Percentiles rank a stretch among this genome's conserved stretches.
Evolutionary conservation across 2,888 invertebrate genomes (phyloP).

Genomic region (Blera fallax): DNA sequence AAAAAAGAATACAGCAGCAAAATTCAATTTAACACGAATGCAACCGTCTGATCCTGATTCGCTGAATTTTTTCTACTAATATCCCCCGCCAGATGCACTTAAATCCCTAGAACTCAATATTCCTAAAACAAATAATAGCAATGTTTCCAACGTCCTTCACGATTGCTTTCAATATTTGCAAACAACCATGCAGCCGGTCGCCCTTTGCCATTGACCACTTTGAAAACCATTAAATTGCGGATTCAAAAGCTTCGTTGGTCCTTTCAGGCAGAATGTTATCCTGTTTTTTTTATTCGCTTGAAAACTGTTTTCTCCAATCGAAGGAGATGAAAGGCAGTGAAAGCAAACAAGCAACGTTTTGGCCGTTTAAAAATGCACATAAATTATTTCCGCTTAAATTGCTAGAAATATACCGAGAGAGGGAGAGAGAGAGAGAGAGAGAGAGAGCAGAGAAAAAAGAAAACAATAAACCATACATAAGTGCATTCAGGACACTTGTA

Average conservation of each 20-base stretch:
- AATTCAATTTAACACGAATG: neutral
- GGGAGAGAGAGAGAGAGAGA: neutral
- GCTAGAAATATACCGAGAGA: neutral
- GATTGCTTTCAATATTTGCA: constrained; percentile 18
- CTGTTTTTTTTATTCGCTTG: neutral
- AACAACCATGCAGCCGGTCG: neutral
- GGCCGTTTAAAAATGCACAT: constrained; percentile 41
- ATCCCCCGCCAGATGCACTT: neutral
- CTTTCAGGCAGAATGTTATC: constrained; percentile 10
- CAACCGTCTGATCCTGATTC: neutral
- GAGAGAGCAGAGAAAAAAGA: neutral
- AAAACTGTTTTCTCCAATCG: constrained; percentile 7
- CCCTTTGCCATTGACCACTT: constrained; percentile 33
- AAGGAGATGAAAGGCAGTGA: constrained; percentile 2
- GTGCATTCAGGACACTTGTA: constrained; percentile 43
- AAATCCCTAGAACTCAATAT: neutral
- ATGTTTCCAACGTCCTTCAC: neutral
- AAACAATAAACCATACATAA: constrained; percentile 44
- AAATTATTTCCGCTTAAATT: constrained; percentile 50
- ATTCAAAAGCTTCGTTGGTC: constrained; percentile 23
- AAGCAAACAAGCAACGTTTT: constrained; percentile 23
- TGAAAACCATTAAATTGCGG: constrained; percentile 60
- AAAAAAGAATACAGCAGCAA: no score
- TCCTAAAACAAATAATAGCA: constrained; percentile 28
- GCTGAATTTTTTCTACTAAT: neutral